Evolutionary conservation across 2,888 invertebrate genomes (phyloP), one percentile per base, ranked within the genome.

Genomic region (Meghimatium bilineatum): DNA sequence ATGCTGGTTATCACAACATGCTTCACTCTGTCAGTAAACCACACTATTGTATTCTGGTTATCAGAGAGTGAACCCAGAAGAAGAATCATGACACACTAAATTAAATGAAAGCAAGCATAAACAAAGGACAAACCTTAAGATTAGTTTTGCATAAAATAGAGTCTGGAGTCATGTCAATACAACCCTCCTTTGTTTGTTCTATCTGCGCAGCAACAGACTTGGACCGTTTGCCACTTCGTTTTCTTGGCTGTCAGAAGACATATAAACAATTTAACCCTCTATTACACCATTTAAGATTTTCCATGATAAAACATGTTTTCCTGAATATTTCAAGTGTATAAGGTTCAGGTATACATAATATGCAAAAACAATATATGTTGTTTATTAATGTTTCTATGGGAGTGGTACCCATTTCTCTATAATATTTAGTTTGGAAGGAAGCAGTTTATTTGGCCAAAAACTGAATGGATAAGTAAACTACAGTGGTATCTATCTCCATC

Each of bases 101-200:
- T 26, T 12, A 66, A 20, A 29, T 17, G 12, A 66, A 20, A 32
- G n/a, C 26, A 1, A 67, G 8, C 20, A 74, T 29, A 29, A 44
- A 49, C 44, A 49, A 17, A 32, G 3, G 12, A n/a, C 87, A 84
- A 88, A 94, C 94, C 91, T 93, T 93, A 89, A 99, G 95, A 94
- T 98, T 98, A 75, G 97, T 97, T 93, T 97, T 97, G 81, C 97
- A 97, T 93, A 99, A 95, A 92, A 99, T 97, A 80, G 98, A 98
- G 93, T 98, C 98, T 34, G 98, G 98, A 69, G 98, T 98, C 91
- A 99, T 95, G 94, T 99, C 98, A 88, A 99, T 97, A 93, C 97
- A 97, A 80, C 98, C 98, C 94, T 98, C 97, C 94, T 96, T 96
- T 69, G 97, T 97, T 94, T 97, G 97, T 92, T 97, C 97, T 87